phyloP scores from a whole-genome alignment of 1,140 invertebrate species.

The Drosophila novamexicana region DNA sequence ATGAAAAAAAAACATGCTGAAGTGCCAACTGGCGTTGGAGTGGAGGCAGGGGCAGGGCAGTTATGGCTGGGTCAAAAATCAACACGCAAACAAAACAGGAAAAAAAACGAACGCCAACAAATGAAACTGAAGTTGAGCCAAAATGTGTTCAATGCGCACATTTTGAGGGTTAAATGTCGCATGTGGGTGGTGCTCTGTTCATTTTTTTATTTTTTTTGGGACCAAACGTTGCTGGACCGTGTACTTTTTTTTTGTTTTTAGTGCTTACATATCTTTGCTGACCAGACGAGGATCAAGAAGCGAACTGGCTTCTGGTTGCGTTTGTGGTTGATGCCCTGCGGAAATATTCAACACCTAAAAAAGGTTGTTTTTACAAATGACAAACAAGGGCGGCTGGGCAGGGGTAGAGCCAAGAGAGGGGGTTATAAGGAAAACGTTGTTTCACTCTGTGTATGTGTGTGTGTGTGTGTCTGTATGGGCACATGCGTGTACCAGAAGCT shows the following conservation, averaged over 20 bases:
- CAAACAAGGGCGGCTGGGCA: constrained; percentile 10
- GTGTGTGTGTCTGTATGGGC: background rate
- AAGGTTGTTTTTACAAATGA: constrained; percentile 55
- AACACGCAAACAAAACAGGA: constrained; percentile 64
- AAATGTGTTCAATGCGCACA: constrained; percentile 68
- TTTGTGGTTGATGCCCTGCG: constrained; percentile 66
- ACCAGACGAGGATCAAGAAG: constrained; percentile 59
- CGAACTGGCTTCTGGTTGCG: constrained; percentile 48
- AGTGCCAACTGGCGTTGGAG: constrained; percentile 15
- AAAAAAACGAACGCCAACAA: constrained; percentile 29
- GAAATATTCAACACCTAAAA: constrained; percentile 80
- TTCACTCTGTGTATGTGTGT: background rate
- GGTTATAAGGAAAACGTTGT: background rate
- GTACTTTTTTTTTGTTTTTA: constrained; percentile 44
- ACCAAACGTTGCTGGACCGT: constrained; percentile 68
- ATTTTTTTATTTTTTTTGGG: background rate
- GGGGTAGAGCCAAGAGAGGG: background rate
- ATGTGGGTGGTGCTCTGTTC: constrained; percentile 48
- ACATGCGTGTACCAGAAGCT: background rate
- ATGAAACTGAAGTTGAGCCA: constrained; percentile 25
- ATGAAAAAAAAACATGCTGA: constrained; percentile 51
- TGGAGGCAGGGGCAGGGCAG: constrained; percentile 16
- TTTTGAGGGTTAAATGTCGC: constrained; percentile 79
- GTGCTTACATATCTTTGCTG: constrained; percentile 79
- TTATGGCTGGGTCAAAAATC: constrained; percentile 75